A percentile compares a stretch with the other conserved stretches of the same genome.
These are phyloP conservation scores for Trichogramma evanescens DNA, from an alignment of 2,888 invertebrate species.

Conservation along the genomic window DNA sequence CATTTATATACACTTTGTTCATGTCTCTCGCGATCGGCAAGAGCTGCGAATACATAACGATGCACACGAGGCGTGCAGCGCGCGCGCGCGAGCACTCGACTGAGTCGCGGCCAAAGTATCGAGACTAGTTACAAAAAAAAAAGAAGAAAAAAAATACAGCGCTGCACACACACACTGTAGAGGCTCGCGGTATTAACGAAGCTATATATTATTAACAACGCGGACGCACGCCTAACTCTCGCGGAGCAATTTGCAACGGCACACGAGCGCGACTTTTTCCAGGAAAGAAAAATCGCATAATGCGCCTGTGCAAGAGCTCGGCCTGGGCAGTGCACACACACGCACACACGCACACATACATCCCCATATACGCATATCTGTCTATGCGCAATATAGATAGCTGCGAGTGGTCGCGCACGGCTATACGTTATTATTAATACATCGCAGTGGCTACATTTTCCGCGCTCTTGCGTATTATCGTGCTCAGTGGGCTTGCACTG, in stretches of 20 bases:
- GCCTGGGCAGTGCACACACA: no score
- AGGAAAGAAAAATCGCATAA: constrained; percentile 14
- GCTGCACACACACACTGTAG: neutral
- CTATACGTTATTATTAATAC: neutral
- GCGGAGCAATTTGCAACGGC: neutral
- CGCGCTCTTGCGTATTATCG: neutral
- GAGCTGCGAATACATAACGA: constrained; percentile 25
- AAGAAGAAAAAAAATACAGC: neutral
- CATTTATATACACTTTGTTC: no score
- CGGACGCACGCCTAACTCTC: neutral
- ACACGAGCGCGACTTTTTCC: constrained; percentile 7
- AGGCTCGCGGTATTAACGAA: neutral
- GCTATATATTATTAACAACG: neutral
- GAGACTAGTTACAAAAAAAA: constrained; percentile 27
- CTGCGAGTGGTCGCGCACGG: no score
- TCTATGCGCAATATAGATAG: no score
- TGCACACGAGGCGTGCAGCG: constrained; percentile 20
- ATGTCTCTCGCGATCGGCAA: no score
- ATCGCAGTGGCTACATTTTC: constrained; percentile 1
- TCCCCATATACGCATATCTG: no score
- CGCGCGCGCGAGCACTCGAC: constrained; percentile 37
- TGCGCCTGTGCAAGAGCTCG: neutral
- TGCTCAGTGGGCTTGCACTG: no score
- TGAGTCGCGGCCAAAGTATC: constrained; percentile 45
- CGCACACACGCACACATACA: no score